Base-by-base conservation (phyloP, 2,888 invertebrate genomes). In the Pimpla rufipes region DNA sequence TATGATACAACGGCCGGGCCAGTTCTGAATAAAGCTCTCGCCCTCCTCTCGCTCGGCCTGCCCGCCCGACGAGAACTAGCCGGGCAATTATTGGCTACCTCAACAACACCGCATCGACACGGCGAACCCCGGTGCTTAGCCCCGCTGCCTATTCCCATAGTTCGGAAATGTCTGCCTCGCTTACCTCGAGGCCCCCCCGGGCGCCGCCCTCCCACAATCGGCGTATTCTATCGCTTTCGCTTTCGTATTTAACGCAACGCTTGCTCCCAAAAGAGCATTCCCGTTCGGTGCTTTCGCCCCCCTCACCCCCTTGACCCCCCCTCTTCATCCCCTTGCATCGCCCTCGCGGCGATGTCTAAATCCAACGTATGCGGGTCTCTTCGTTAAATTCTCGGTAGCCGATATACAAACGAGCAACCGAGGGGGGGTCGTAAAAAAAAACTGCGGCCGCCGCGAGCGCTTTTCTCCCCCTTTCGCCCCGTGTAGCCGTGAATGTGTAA, bases 21-120 rank as follows among this genome's bases (percentile, higher is more conserved):
- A 76, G 76, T 79, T 79, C 79, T 80, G 80, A 83, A 83, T 83
- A 83, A 83, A 80, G 83, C 83, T 80, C 37, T 73, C 67, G 70
- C 77, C 37, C 83, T 80, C 80, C 66, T 57, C 73, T 29, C 29
- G 5, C 29, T 29, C 29, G 29, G 3, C 29, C 29, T n/a, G n/a
- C 29, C 5, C 29, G 29, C 29, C 5, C 29, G 29, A 29, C 29
- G 29, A 5, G 77, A 76, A 77, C 66, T 64, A 74, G 73, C 73
- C 29, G 77, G 77, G 80, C 80, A 83, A 83, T 80, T 80, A 83
- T 83, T 83, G 77, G 79, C 77, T 77, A 80, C 80, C 83, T 70
- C 73, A 70, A 73, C 73, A 74, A 47, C 77, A 77, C 62, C 77
- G 73, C 52, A 71, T 59, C 47, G 71, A 70, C 67, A 37, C 64